These are phyloP conservation scores for Drosophila rhopaloa DNA, from an alignment of 1,140 invertebrate genomes.

Conservation along the genomic window DNA sequence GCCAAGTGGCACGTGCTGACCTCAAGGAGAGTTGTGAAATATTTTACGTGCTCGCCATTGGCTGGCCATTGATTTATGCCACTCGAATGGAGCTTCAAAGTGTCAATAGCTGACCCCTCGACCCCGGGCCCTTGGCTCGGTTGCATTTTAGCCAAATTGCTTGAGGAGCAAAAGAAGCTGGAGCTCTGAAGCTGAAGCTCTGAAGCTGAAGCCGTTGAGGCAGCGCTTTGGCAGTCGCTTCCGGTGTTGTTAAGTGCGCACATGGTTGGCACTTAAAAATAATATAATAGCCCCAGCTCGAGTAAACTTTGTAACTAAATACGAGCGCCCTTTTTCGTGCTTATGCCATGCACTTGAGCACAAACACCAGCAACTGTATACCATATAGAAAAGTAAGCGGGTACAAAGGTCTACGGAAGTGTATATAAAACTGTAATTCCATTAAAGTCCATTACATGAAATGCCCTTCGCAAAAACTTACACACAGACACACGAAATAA, in stretches of 20 bases:
- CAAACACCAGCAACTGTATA: slow-evolving; percentile 20
- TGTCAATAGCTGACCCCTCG: slow-evolving; percentile 61
- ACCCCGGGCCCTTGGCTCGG: slow-evolving; percentile 23
- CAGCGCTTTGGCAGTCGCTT: slow-evolving; percentile 48
- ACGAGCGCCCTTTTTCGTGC: slow-evolving; percentile 63
- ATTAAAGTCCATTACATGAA: slow-evolving; percentile 81
- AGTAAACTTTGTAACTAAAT: slow-evolving; percentile 82
- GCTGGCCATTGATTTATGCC: slow-evolving; percentile 80
- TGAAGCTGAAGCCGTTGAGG: slow-evolving; percentile 9
- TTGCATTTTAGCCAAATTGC: slow-evolving; percentile 81
- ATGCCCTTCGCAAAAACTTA: slow-evolving; percentile 52
- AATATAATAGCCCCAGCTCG: slow-evolving; percentile 77
- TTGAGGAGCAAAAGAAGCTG: slow-evolving; percentile 23
- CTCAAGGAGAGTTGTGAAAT: slow-evolving; percentile 70
- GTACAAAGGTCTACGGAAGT: slow-evolving; percentile 36
- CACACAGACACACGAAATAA: slow-evolving; percentile 4
- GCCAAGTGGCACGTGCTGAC: slow-evolving; percentile 76
- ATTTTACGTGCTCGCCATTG: slow-evolving; percentile 77
- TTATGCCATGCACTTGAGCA: slow-evolving; percentile 46
- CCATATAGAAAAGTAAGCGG: slow-evolving; percentile 16
- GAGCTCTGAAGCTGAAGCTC: not conserved
- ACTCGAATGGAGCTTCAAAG: slow-evolving; percentile 77
- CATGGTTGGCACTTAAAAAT: slow-evolving; percentile 77
- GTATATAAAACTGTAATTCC: slow-evolving; percentile 80
- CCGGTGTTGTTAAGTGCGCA: slow-evolving; percentile 79